Percentiles rank a stretch among this genome's conserved stretches.
Conservation (phyloP, 2,797 vertebrate genomes). For the Mus spretus region DNA sequence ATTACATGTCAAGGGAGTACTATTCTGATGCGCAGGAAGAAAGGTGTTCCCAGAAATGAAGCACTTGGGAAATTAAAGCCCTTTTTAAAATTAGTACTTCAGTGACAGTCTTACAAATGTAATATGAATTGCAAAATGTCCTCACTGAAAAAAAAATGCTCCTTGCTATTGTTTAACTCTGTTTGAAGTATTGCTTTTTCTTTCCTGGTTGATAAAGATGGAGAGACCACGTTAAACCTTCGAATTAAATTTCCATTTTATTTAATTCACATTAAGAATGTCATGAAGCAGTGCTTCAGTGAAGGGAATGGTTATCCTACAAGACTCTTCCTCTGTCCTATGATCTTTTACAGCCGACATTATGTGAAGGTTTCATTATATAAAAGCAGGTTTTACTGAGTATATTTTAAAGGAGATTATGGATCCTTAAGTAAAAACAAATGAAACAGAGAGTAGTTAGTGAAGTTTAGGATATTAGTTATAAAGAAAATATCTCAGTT, state of each 20-base stretch:
- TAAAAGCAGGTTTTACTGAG: conserved; percentile 17
- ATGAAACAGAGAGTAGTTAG: background rate
- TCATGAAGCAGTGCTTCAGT: background rate
- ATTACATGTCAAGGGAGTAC: background rate
- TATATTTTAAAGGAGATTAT: background rate
- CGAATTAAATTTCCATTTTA: conserved; percentile 48
- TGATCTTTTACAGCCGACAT: conserved; percentile 23
- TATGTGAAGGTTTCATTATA: background rate
- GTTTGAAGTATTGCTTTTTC: conserved; percentile 55
- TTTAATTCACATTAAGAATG: background rate
- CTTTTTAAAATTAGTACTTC: conserved; percentile 74
- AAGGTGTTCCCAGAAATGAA: conserved; percentile 70
- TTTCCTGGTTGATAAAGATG: conserved; percentile 69
- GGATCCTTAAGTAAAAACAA: background rate
- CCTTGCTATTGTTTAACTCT: conserved; percentile 76
- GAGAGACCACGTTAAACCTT: conserved; percentile 48
- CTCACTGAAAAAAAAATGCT: conserved; percentile 39
- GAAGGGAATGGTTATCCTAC: background rate
- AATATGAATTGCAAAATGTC: conserved; percentile 75
- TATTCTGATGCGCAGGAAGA: background rate
- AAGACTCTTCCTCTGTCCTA: background rate
- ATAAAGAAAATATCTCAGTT: background rate
- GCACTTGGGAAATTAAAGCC: conserved; percentile 79
- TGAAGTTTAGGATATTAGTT: background rate
- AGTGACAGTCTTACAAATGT: conserved; percentile 62